phyloP scores from a whole-genome alignment of 2,888 invertebrate species.

The Machimus atricapillus region DNA sequence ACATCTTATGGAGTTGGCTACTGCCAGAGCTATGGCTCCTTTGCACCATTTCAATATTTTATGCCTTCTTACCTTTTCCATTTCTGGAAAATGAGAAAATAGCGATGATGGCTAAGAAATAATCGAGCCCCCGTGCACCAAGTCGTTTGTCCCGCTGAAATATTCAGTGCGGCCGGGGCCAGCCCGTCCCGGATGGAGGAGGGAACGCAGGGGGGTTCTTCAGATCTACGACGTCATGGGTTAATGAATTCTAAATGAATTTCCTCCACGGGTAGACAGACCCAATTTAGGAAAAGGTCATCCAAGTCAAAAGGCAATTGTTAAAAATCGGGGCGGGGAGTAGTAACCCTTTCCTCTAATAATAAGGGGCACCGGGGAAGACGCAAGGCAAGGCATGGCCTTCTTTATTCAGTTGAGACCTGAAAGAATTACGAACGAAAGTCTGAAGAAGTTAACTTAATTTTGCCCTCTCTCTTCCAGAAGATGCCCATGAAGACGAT shows the following conservation, averaged over 20 bases:
- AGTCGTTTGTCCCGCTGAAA: not conserved
- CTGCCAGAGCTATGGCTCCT: not conserved
- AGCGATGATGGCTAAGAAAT: not conserved
- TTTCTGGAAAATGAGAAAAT: not conserved
- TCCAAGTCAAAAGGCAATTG: constrained; percentile 27
- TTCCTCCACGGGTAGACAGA: constrained; percentile 31
- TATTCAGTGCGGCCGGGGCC: not conserved
- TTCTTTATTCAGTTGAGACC: not conserved
- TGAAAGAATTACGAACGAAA: not conserved
- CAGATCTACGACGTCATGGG: not conserved
- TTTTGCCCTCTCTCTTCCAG: constrained; percentile 10
- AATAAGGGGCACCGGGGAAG: not conserved
- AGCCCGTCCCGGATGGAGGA: not conserved
- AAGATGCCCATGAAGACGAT: constrained; percentile 16
- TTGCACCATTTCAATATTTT: not conserved
- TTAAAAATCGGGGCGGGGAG: not conserved
- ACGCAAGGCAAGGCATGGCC: not conserved
- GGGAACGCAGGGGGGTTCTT: not conserved
- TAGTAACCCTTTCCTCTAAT: not conserved
- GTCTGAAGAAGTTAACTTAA: constrained; percentile 21
- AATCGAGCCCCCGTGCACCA: not conserved
- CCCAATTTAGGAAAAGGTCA: constrained; percentile 33
- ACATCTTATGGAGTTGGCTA: not conserved
- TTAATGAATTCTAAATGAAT: constrained; percentile 39
- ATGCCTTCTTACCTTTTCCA: not conserved